Conservation (phyloP, 2,888 invertebrate species). For the Xanthorhoe spadicearia region DNA sequence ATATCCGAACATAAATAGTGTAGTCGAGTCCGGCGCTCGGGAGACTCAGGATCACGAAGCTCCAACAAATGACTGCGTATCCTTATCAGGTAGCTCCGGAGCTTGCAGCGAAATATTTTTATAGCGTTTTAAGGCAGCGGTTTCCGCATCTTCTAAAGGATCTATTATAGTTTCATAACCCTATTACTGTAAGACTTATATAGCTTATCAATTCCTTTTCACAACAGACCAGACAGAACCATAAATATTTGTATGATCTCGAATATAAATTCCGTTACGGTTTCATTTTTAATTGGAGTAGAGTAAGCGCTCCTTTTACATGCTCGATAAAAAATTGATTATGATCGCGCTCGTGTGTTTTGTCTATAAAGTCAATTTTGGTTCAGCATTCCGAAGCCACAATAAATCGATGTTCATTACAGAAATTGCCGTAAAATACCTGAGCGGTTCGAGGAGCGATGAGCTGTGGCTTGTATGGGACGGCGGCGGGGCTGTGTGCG, state of each 20-base stretch:
- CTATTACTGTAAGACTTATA: conserved; percentile 62
- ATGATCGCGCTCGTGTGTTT: conserved; percentile 69
- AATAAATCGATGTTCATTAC: conserved; percentile 81
- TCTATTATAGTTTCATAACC: conserved; percentile 74
- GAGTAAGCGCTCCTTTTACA: conserved; percentile 56
- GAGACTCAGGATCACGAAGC: conserved; percentile 65
- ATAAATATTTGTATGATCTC: conserved; percentile 64
- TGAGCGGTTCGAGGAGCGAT: conserved; percentile 70
- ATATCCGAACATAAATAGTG: conserved; percentile 71
- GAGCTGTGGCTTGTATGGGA: conserved; percentile 42
- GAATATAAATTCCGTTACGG: conserved; percentile 64
- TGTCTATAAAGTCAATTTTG: conserved; percentile 71
- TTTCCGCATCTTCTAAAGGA: conserved; percentile 72
- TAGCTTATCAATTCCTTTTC: conserved; percentile 54
- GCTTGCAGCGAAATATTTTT: conserved; percentile 79
- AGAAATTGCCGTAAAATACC: conserved; percentile 81
- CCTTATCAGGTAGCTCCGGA: conserved; percentile 79
- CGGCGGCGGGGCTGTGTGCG: conserved; percentile 44
- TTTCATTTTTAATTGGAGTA: conserved; percentile 68
- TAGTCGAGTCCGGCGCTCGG: conserved; percentile 53
- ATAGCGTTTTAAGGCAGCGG: conserved; percentile 71
- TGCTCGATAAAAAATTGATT: conserved; percentile 62
- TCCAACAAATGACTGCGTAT: conserved; percentile 79
- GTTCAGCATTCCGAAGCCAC: conserved; percentile 68
- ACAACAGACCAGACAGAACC: conserved; percentile 52